These are phyloP conservation scores for Temnothorax ravouxi DNA, from an alignment of 2,888 invertebrate genomes.

Conservation along the genomic window DNA sequence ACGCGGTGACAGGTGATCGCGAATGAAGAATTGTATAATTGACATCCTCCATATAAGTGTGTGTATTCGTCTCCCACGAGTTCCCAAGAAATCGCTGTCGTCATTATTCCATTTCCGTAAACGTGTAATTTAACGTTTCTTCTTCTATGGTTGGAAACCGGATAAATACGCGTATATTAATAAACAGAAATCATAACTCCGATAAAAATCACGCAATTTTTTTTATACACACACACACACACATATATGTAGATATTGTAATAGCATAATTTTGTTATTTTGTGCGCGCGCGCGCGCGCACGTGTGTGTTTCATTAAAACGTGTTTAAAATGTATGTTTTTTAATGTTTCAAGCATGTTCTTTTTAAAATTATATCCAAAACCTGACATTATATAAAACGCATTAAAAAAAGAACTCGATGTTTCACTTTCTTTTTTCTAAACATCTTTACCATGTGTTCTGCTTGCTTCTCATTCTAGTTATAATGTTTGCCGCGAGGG, in stretches of 20 bases:
- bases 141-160: neutral
- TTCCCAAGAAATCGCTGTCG: neutral
- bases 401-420: neutral
- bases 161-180: neutral
- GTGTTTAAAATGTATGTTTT: neutral
- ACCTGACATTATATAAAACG: neutral
- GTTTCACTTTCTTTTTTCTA: neutral
- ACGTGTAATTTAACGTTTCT: neutral
- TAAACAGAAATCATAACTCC: no score
- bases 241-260: no score
- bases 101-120: neutral
- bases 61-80: neutral
- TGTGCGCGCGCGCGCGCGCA: no score
- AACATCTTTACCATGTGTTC: neutral
- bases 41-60: constrained; percentile 17
- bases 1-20: constrained; percentile 55
- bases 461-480: neutral
- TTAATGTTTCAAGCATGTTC: neutral
- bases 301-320: neutral
- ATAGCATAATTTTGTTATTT: no score
- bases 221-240: no score
- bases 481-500: neutral
- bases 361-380: neutral
- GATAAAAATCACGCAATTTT: no score
- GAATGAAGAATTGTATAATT: constrained; percentile 59